These are phyloP conservation scores for Clunio marinus DNA, from an alignment of 2,888 invertebrate genomes.

Conservation along the genomic window DNA sequence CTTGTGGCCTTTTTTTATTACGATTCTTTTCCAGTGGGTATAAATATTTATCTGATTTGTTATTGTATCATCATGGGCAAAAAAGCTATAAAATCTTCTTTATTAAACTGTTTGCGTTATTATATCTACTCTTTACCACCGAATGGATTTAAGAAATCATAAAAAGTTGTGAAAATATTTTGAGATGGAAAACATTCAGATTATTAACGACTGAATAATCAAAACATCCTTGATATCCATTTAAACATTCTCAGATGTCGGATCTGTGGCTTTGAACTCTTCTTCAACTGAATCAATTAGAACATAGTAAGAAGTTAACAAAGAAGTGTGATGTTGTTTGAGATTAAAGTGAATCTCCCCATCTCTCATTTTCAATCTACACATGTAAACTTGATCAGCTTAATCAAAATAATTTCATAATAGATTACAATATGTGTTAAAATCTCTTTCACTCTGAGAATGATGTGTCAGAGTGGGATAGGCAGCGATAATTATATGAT, in stretches of 20 bases:
- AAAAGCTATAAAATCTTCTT: too few species aligned
- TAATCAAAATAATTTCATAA: slow-evolving; percentile 7
- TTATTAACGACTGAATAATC: not conserved
- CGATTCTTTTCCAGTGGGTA: slow-evolving; percentile 1
- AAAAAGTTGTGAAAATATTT: not conserved
- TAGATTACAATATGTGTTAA: not conserved
- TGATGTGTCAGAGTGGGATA: not conserved
- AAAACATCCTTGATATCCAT: not conserved
- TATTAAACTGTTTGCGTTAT: too few species aligned
- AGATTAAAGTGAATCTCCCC: not conserved
- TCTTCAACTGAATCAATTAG: not conserved
- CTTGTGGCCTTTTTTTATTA: not conserved
- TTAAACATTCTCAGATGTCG: not conserved
- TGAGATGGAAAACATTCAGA: not conserved
- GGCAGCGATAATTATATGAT: slow-evolving; percentile 28
- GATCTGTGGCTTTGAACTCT: not conserved
- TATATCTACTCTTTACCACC: too few species aligned
- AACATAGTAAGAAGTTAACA: not conserved
- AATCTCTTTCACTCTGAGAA: not conserved
- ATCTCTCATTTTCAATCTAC: not conserved
- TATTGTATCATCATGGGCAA: too few species aligned
- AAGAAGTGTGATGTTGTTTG: not conserved
- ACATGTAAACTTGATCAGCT: not conserved
- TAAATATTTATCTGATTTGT: slow-evolving; percentile 33
- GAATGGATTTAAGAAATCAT: too few species aligned